Evolutionary conservation across 1,140 invertebrate genomes (phyloP).

Genomic region (Hetaerina americana): DNA sequence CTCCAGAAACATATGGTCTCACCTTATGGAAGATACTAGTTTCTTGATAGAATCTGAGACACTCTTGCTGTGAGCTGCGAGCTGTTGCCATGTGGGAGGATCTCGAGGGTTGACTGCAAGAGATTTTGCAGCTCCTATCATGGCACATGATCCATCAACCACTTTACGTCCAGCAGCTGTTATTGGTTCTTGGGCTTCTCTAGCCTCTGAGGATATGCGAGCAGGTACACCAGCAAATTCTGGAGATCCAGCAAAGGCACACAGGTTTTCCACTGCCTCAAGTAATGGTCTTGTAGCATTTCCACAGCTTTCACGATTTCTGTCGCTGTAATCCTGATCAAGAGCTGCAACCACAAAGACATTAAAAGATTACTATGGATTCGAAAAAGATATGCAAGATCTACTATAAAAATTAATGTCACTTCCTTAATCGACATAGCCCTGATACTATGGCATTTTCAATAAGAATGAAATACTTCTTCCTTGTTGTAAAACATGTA

Average conservation of each 20-base stretch:
- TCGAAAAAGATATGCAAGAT: not conserved
- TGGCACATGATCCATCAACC: slow-evolving; percentile 70
- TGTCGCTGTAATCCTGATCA: slow-evolving; percentile 68
- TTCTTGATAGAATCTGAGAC: slow-evolving; percentile 94
- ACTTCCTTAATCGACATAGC: no score
- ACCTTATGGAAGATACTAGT: slow-evolving; percentile 77
- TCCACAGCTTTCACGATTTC: slow-evolving; percentile 60
- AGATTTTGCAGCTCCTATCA: slow-evolving; percentile 82
- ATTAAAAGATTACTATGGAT: not conserved
- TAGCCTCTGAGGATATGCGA: slow-evolving; percentile 67
- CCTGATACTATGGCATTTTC: no score
- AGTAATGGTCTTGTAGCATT: slow-evolving; percentile 73
- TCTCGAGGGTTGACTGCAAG: slow-evolving; percentile 81
- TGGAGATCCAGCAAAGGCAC: slow-evolving; percentile 80
- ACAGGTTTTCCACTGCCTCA: slow-evolving; percentile 85
- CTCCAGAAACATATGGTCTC: no score
- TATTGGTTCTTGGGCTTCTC: slow-evolving; percentile 75
- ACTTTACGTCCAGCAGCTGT: slow-evolving; percentile 68
- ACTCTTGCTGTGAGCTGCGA: slow-evolving; percentile 85
- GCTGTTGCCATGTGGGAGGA: slow-evolving; percentile 81
- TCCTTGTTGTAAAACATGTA: no score
- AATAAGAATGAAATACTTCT: no score
- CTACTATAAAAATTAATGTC: not conserved
- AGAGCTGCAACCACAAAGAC: slow-evolving; percentile 35
- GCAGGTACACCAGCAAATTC: slow-evolving; percentile 88